Evolutionary conservation across 1,140 invertebrate genomes (phyloP).

Genomic region (Zaprionus nigranus): DNA sequence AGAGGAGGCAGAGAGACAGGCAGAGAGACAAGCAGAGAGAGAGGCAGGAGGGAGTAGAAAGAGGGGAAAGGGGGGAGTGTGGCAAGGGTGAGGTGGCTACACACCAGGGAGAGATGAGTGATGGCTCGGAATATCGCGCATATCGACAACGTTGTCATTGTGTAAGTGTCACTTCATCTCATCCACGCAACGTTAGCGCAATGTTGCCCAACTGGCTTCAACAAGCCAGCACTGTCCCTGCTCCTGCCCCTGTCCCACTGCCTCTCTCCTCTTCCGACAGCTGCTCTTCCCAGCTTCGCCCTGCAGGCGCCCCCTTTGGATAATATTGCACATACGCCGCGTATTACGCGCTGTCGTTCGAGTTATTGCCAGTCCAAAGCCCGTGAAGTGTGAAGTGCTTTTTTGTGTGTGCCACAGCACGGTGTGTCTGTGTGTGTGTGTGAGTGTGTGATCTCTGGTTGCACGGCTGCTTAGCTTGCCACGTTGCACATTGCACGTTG

Average conservation of each 20-base stretch:
- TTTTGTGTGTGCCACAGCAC: background rate
- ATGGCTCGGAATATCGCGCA: slow-evolving; percentile 76
- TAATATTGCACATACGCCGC: slow-evolving; percentile 67
- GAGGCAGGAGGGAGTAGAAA: background rate
- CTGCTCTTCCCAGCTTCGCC: background rate
- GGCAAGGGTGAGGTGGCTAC: background rate
- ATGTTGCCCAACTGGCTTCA: slow-evolving; percentile 23
- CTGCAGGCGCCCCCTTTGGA: background rate
- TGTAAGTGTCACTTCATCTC: slow-evolving; percentile 81
- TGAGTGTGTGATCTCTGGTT: slow-evolving; percentile 36
- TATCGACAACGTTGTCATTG: slow-evolving; percentile 82
- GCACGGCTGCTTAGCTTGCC: slow-evolving; percentile 40
- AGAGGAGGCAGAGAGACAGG: too few species aligned
- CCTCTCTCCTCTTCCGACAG: background rate
- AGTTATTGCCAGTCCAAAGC: slow-evolving; percentile 41
- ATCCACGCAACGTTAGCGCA: slow-evolving; percentile 40
- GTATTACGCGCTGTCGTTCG: slow-evolving; percentile 42
- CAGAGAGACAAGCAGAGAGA: too few species aligned
- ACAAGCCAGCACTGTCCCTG: background rate
- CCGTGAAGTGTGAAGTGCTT: slow-evolving; percentile 49
- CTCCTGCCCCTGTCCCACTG: background rate
- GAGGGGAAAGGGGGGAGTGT: too few species aligned
- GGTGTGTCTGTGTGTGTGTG: background rate
- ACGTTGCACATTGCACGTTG: background rate
- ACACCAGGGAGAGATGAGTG: slow-evolving; percentile 63